Evolutionary conservation across 1,140 invertebrate genomes (phyloP), one percentile per base, ranked within the genome.

Genomic region (Saxidomus purpurata): DNA sequence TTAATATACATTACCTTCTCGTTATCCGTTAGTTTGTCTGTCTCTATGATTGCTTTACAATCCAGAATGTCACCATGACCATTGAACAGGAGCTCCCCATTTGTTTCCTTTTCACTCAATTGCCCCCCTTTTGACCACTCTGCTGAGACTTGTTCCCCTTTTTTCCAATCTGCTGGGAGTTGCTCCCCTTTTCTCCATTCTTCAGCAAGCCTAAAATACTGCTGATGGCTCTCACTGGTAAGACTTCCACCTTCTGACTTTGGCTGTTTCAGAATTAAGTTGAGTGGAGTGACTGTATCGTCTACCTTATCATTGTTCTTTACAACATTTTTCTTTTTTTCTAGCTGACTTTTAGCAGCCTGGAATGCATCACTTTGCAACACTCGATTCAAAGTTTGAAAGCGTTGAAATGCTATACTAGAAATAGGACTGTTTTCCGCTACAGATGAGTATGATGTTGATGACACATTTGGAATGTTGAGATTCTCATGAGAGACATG

Each of bases 351-450:
- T 71, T 88, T 88, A 34, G 86, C 86, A n/a, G 74, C 55, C 38
- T 88, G 86, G 34, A 88, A 88, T 47, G 77, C 86, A n/a, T 88
- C 86, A 67, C 86, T 88, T 36, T 88, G 76, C n/a, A 88, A 43
- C 40, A 88, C 61, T 17, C 49, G 76, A 55, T 81, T 88, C n/a
- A 88, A 67, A 28, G 86, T 88, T 38, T 88, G 77, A 43, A 88
- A 67, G 25, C 86, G 49, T 28, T 88, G 52, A 43, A 80, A 88
- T 52, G 86, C 47, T n/a, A 40, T 49, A 38, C 34, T 67, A 28
- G 86, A 88, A 52, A 88, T 88, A 8, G 28, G 38, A 38, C 85
- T n/a, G 25, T 63, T 40, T 17, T 87, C 43, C 19, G 36, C 17
- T 38, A 63, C 34, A 43, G 13, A 13, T 28, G 55, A 28, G 31